Evolutionary conservation across 2,888 invertebrate species (phyloP), one percentile per base, ranked within the genome.

Genomic region (Hirtodrosophila alboralis): DNA sequence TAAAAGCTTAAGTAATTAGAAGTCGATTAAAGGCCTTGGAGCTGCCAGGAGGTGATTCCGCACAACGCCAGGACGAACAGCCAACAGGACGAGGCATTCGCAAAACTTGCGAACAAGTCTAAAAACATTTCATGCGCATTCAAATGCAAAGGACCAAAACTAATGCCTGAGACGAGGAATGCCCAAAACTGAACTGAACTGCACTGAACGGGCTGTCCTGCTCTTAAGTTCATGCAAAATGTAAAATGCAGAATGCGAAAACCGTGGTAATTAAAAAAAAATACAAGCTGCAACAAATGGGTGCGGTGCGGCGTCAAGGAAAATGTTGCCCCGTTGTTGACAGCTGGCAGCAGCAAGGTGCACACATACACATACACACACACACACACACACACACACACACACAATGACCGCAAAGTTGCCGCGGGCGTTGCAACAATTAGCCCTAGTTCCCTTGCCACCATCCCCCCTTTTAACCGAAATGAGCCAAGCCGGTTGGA

Each of bases 1-100:
- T 43, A 63, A 44, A 10, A 60, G 79, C 85, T 85, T 70, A 76
- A 79, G 85, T 68, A 81, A 81, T 85, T 85, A 81, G 84, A 79
- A 85, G 71, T 81, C 85, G 86, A 81, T 85, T 81, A 83, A 57
- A 64, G 64, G 52, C 52, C 38, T 52, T 60, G 54, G 37, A 33
- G 10, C 18, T 18, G 18, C 18, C 18, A 18, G 18, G 18, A 31
- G 37, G 38, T n/a, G n/a, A n/a, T n/a, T n/a, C n/a, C n/a, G n/a
- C n/a, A n/a, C n/a, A n/a, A n/a, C n/a, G n/a, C 5, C 14, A 41
- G 14, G 23, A 9, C 14, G 0, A 4, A 26, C 13, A 12, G 9
- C 1, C 14, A 1, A 14, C 4, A 28, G 18, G 12, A 6, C 21
- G 34, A 27, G 36, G 48, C 59, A 37, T 72, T 43, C 13, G 58